phyloP scores from a whole-genome alignment of 2,888 invertebrate genomes.

The Odontocolon sp. region DNA sequence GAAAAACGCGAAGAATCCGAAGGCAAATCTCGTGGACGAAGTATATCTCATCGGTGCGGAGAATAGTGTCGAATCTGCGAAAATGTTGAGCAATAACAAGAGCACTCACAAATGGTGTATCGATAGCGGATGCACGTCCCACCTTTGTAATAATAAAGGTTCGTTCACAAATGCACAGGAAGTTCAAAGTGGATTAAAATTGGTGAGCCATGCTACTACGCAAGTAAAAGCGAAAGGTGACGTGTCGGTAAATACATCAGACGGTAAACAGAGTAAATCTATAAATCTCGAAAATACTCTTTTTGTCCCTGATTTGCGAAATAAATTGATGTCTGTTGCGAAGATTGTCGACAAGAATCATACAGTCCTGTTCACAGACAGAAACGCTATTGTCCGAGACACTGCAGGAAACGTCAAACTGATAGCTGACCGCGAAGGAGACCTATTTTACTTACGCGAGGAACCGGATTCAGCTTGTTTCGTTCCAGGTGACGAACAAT shows the following conservation, averaged over 20 bases:
- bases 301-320: conserved; percentile 34
- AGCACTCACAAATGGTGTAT: background rate
- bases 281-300: conserved; percentile 10
- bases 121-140: conserved; percentile 3
- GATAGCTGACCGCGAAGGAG: conserved; percentile 47
- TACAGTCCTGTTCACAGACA: conserved; percentile 43
- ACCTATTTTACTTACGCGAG: conserved; percentile 40
- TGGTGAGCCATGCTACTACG: conserved; percentile 9
- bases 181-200: conserved; percentile 4
- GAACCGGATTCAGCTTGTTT: background rate
- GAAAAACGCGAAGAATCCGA: background rate
- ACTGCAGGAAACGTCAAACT: conserved; percentile 15
- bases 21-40: background rate
- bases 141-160: conserved; percentile 12
- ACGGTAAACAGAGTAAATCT: background rate
- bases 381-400: conserved; percentile 45
- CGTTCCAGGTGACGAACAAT: background rate
- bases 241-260: conserved; percentile 23
- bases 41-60: background rate
- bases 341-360: conserved; percentile 59
- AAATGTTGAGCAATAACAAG: background rate
- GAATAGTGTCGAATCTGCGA: background rate
- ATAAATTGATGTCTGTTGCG: conserved; percentile 61
- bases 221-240: background rate
- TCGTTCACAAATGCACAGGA: background rate